Evolutionary conservation across 2,888 invertebrate species (phyloP).

Genomic region (Parascotia fuliginaria): DNA sequence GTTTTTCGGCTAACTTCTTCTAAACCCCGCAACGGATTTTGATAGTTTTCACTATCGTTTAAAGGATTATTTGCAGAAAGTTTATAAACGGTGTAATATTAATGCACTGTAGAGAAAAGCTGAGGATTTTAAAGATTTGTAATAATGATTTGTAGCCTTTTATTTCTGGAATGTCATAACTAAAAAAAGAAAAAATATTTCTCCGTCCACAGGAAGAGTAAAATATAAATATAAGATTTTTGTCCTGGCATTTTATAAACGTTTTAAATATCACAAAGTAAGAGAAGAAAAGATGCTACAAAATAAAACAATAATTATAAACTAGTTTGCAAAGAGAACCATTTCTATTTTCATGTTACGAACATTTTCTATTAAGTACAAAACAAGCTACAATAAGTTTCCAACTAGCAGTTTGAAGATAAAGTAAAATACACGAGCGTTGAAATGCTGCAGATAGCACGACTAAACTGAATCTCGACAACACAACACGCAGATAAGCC

Average conservation of each 20-base stretch:
- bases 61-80: too few relatives aligned
- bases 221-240: too few relatives aligned
- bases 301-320: too few relatives aligned
- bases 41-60: too few relatives aligned
- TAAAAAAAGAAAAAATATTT: not conserved
- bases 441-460: slow-evolving; percentile 30
- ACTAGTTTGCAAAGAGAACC: not conserved
- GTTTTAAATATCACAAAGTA: too few relatives aligned
- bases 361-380: slow-evolving; percentile 2
- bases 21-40: too few relatives aligned
- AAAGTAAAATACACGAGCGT: slow-evolving; percentile 24
- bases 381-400: slow-evolving; percentile 13
- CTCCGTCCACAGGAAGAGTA: too few relatives aligned
- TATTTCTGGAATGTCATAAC: not conserved
- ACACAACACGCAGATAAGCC: slow-evolving; percentile 35
- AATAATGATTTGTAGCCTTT: not conserved
- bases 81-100: too few relatives aligned
- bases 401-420: slow-evolving; percentile 12
- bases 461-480: slow-evolving; percentile 41
- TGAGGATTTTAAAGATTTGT: not conserved
- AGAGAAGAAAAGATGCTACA: too few relatives aligned
- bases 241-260: too few relatives aligned
- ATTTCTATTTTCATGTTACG: not conserved
- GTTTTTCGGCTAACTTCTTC: too few relatives aligned
- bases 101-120: too few relatives aligned